Evolutionary conservation across 2,797 vertebrate genomes (phyloP).

Genomic region (Dendrocincla tyrannina): DNA sequence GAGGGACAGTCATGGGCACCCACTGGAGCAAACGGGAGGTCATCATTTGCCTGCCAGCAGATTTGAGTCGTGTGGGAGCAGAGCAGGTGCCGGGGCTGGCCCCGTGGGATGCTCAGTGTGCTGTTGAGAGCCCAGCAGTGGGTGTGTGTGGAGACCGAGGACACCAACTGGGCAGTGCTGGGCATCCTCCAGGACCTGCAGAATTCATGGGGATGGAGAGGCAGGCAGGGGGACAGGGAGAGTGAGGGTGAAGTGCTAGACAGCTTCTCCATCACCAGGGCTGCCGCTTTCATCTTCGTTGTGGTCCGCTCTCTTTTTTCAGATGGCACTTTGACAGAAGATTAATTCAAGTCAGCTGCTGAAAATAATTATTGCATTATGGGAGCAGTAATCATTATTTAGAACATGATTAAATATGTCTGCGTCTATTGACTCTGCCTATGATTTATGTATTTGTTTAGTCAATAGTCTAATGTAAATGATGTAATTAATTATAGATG

Average conservation of each 20-base stretch:
- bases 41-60: not conserved
- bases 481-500: constrained; percentile 98
- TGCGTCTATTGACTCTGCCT: constrained; percentile 92
- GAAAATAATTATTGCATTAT: constrained; percentile 96
- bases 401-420: constrained; percentile 98
- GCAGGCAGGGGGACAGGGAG: not conserved
- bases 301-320: constrained; percentile 61
- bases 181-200: not conserved
- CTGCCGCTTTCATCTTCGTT: constrained; percentile 56
- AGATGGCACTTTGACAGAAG: constrained; percentile 86
- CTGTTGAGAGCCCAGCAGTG: accelerated
- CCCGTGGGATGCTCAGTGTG: accelerated
- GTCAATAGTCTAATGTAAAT: constrained; percentile 98
- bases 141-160: no score
- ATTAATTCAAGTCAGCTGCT: constrained; percentile 95
- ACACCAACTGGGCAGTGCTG: accelerated
- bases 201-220: not conserved
- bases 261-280: constrained; percentile 23
- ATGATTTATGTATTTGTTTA: constrained; percentile 99
- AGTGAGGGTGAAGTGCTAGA: not conserved
- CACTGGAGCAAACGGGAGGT: not conserved
- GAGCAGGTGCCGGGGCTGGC: accelerated
- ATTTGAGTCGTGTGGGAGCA: not conserved
- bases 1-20: not conserved
- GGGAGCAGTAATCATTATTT: constrained; percentile 97